These are phyloP conservation scores for Glaucopsyche alexis DNA, from an alignment of 2,888 invertebrate species.

Conservation along the genomic window DNA sequence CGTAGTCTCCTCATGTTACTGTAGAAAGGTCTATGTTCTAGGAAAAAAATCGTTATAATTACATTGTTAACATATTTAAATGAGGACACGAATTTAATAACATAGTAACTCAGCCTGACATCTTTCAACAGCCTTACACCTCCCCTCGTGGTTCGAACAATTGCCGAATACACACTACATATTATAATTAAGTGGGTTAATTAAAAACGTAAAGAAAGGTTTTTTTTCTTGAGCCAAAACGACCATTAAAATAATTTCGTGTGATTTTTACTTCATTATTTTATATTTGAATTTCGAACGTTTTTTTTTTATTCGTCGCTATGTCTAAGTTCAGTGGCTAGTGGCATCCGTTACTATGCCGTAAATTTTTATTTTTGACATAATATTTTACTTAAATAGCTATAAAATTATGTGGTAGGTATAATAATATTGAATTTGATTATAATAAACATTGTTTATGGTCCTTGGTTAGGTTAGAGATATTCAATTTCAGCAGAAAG, in stretches of 20 bases:
- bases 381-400: slow-evolving; percentile 1
- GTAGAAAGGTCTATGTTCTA: too few species aligned
- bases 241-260: slow-evolving; percentile 9
- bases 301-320: slow-evolving; percentile 2
- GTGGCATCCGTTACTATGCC: too few species aligned
- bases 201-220: slow-evolving; percentile 25
- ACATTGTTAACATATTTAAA: slow-evolving; percentile 8
- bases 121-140: slow-evolving; percentile 4
- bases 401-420: neutral
- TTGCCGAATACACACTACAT: slow-evolving; percentile 14
- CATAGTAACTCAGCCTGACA: neutral
- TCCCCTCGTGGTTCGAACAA: neutral
- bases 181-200: slow-evolving; percentile 27
- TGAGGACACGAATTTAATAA: neutral
- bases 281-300: neutral
- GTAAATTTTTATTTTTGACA: neutral
- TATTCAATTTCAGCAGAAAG: too few species aligned
- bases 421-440: too few species aligned
- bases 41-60: neutral
- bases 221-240: neutral
- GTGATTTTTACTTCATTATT: slow-evolving; percentile 23
- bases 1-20: too few species aligned
- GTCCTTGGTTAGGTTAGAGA: too few species aligned
- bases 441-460: too few species aligned
- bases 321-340: slow-evolving; percentile 21